These are phyloP conservation scores for Rhyacophila brunnea DNA, from an alignment of 1,140 invertebrate species.

Conservation along the genomic window DNA sequence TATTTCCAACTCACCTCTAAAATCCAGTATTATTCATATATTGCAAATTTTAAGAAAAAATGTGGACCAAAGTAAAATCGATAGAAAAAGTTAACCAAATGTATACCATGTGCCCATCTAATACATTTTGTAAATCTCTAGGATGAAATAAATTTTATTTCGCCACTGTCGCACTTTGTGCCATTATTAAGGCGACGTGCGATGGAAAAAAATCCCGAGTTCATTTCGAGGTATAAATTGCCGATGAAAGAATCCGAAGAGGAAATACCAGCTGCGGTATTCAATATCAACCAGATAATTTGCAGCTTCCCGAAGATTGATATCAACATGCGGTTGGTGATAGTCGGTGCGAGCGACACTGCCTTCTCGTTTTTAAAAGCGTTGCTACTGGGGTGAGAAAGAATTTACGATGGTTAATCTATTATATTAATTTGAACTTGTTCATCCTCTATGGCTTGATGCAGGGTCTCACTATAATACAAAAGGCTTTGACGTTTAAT, in stretches of 20 bases:
- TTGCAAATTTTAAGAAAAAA: no score
- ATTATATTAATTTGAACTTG: no score
- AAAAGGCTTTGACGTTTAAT: no score
- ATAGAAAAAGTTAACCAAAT: no score
- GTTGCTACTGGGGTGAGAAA: slow-evolving; percentile 59
- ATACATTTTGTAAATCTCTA: no score
- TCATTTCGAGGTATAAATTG: slow-evolving; percentile 8
- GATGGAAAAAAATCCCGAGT: slow-evolving; percentile 36
- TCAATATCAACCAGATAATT: slow-evolving; percentile 46
- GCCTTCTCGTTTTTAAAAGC: slow-evolving; percentile 67
- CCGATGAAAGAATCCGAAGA: background rate
- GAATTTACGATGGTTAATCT: no score
- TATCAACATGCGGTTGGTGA: slow-evolving; percentile 66
- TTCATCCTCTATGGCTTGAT: no score
- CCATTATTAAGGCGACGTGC: slow-evolving; percentile 40
- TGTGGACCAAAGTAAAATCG: no score
- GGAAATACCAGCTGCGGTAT: slow-evolving; percentile 44
- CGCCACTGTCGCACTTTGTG: slow-evolving; percentile 40
- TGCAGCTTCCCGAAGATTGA: slow-evolving; percentile 48
- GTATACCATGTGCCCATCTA: no score
- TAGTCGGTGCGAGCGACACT: slow-evolving; percentile 71
- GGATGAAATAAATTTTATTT: slow-evolving; percentile 38
- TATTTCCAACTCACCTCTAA: no score
- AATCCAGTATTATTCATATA: no score
- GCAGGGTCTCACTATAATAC: no score